A percentile compares a stretch with the other conserved stretches of the same genome.
Evolutionary conservation across 2,797 vertebrate species (phyloP).

Genomic region (Chromobotia macracanthus): DNA sequence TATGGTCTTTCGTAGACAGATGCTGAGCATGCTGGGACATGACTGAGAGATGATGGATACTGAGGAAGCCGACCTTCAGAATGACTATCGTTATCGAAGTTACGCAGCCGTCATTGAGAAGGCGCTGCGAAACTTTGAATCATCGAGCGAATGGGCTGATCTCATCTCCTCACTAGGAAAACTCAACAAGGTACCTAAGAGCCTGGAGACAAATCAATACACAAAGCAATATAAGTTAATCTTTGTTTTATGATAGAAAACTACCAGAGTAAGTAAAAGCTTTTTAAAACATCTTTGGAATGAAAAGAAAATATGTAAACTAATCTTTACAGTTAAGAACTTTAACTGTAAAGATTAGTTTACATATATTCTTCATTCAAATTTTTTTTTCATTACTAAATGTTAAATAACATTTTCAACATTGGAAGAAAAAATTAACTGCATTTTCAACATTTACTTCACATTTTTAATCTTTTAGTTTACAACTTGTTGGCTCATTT

Average conservation of each 20-base stretch:
- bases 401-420: too few relatives aligned
- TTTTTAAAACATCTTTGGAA: too few relatives aligned
- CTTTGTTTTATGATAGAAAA: not conserved
- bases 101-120: conserved; percentile 93
- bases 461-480: too few relatives aligned
- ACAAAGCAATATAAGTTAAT: not conserved
- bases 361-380: too few relatives aligned
- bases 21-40: conserved; percentile 68
- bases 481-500: not conserved
- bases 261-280: not conserved
- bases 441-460: too few relatives aligned
- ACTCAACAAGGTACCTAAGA: conserved; percentile 89
- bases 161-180: conserved; percentile 98
- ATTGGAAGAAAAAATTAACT: too few relatives aligned
- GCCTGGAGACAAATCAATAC: not conserved
- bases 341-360: too few relatives aligned
- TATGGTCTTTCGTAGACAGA: conserved; percentile 52
- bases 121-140: conserved; percentile 96
- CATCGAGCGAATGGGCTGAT: conserved; percentile 97
- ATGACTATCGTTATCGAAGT: conserved; percentile 93
- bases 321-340: too few relatives aligned
- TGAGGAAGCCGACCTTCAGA: conserved; percentile 90
- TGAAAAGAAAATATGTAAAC: too few relatives aligned
- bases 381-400: too few relatives aligned
- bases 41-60: conserved; percentile 86